Evolutionary conservation across 2,888 invertebrate species (phyloP), one percentile per base, ranked within the genome.

Genomic region (Rosalia funebris): DNA sequence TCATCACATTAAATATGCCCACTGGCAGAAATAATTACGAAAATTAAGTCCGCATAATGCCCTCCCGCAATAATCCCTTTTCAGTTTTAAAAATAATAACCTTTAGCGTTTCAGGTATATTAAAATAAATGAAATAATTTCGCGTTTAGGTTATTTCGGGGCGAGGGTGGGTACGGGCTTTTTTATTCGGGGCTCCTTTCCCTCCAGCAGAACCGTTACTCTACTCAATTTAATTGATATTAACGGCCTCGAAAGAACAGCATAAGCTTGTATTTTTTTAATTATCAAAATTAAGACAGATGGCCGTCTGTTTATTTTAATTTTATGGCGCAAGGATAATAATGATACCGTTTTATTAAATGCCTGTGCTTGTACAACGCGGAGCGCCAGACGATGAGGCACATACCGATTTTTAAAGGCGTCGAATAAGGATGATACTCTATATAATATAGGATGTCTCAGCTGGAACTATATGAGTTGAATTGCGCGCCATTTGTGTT

Each of bases 211-310:
- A 17, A 53, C 15, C 57, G 44, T 53, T 48, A 34, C 50, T 53
- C 47, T 58, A 53, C 62, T 59, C 59, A 63, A 66, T 67, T 69
- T 71, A 71, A 71, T 71, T 71, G 71, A 70, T 69, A 71, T 71
- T 70, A 71, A 71, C 68, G 66, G 63, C 67, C 60, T n/a, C 47
- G 60, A 66, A 68, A 69, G 68, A 67, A 57, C 62, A 53, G 54
- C 62, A 48, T 50, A 42, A 58, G 61, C 62, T 63, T 68, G 68
- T 64, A 58, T 66, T 65, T 68, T 68, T 68, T 68, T 68, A 68
- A 68, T 68, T 68, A 68, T 57, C 58, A 50, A 62, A 64, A 68
- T 68, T 68, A 64, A 68, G 65, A 68, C 62, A 45, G 68, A 68
- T 68, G 62, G 63, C 58, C 39, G 14, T 50, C 61, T 68, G 66